These are phyloP conservation scores for Noturus placidus DNA, from an alignment of 2,113 vertebrate species.

Conservation along the genomic window DNA sequence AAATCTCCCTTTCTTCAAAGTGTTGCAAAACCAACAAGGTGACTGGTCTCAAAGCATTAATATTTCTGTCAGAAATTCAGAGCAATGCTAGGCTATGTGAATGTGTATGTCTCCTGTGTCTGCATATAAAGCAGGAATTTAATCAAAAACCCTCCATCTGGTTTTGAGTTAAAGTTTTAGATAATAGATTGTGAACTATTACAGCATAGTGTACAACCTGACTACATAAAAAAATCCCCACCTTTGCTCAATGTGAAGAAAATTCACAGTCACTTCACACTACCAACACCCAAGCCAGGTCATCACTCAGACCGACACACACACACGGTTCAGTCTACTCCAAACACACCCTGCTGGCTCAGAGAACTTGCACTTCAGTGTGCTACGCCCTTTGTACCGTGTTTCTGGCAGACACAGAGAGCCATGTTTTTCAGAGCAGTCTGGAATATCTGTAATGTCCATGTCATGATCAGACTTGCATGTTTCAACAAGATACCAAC, in stretches of 20 bases:
- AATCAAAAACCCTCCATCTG: not conserved
- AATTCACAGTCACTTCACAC: conserved; percentile 22
- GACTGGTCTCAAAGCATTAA: not conserved
- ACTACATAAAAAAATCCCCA: not conserved
- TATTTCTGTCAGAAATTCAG: not conserved
- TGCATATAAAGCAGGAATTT: not conserved
- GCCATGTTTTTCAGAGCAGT: conserved; percentile 5
- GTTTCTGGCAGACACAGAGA: not conserved
- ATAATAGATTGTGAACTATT: not conserved
- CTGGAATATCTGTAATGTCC: conserved; percentile 1
- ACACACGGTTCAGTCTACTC: conserved; percentile 2
- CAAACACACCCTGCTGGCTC: conserved; percentile 32
- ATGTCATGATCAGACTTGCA: conserved; percentile 21
- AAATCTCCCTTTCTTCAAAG: not conserved
- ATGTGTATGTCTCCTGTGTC: not conserved
- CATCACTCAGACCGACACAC: conserved; percentile 4
- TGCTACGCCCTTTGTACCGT: conserved; percentile 21
- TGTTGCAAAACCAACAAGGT: not conserved
- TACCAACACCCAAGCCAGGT: conserved; percentile 38
- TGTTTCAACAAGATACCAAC: conserved; percentile 14
- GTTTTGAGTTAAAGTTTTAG: not conserved
- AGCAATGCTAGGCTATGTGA: not conserved
- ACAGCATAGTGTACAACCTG: not conserved
- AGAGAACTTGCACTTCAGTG: conserved; percentile 4
- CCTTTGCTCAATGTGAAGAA: conserved; percentile 7